Evolutionary conservation across 2,797 vertebrate genomes (phyloP).

Genomic region (Hybognathus amarus): DNA sequence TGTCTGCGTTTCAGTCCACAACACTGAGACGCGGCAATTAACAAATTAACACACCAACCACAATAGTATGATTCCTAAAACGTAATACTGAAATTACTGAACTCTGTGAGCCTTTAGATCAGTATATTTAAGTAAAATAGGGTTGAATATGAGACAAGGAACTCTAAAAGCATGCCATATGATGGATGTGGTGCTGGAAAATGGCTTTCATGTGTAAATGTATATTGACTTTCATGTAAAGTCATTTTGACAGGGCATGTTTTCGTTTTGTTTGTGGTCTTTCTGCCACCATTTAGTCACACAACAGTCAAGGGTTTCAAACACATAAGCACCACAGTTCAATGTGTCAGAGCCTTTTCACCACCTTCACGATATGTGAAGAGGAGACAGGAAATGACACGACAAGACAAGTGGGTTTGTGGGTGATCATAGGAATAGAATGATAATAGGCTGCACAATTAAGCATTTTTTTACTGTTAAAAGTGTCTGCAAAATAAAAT

Average conservation of each 20-base stretch:
- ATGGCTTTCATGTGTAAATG: background rate
- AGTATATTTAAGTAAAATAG: background rate
- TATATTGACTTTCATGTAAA: background rate
- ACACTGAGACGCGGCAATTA: background rate
- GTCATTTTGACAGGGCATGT: background rate
- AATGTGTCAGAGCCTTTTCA: background rate
- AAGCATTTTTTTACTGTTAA: background rate
- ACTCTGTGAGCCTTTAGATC: background rate
- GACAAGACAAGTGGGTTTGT: background rate
- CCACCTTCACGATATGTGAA: background rate
- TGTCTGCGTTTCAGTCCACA: slow-evolving; percentile 27
- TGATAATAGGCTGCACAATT: background rate
- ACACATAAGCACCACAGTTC: background rate
- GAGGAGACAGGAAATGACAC: background rate
- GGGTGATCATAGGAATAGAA: background rate
- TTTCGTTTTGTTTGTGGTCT: slow-evolving; percentile 16
- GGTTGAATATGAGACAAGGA: background rate
- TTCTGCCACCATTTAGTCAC: slow-evolving; percentile 7
- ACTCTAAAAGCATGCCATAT: background rate
- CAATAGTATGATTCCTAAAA: background rate
- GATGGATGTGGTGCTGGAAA: background rate
- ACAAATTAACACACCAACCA: slow-evolving; percentile 19
- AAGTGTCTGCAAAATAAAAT: background rate
- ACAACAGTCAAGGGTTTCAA: background rate
- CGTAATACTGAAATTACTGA: background rate